phyloP scores from a whole-genome alignment of 2,113 vertebrate species.

The Amia ocellicauda region DNA sequence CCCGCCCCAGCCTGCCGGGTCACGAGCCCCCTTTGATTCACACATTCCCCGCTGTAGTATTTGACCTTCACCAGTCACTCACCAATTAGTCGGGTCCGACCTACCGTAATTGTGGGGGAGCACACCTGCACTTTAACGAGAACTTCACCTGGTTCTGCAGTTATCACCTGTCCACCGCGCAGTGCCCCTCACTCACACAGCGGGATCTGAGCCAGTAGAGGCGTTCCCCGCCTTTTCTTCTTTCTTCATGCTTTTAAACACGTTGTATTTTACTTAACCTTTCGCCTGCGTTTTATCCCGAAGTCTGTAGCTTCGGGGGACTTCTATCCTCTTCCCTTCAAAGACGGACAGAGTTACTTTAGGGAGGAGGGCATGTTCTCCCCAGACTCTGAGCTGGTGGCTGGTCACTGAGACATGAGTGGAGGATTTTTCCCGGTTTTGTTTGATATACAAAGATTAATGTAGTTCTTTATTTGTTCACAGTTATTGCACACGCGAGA shows the following conservation, averaged over 20 bases:
- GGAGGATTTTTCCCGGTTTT: no score
- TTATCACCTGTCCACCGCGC: background rate
- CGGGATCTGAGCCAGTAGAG: conserved; percentile 7
- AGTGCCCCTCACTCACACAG: conserved; percentile 21
- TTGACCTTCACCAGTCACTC: conserved; percentile 34
- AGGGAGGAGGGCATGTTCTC: no score
- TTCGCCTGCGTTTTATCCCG: conserved; percentile 17
- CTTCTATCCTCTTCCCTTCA: background rate
- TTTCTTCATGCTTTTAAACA: conserved; percentile 19
- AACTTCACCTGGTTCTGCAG: conserved; percentile 54
- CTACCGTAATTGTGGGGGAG: conserved; percentile 32
- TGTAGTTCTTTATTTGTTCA: no score
- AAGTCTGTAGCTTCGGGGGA: background rate
- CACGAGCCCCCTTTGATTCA: conserved; percentile 47
- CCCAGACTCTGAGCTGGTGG: no score
- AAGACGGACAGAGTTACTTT: background rate
- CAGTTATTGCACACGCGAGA: no score
- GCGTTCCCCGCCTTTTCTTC: background rate
- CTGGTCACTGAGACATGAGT: no score
- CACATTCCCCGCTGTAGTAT: conserved; percentile 39
- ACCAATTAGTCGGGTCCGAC: conserved; percentile 40
- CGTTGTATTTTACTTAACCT: conserved; percentile 18
- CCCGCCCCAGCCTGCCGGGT: conserved; percentile 19
- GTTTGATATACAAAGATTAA: no score
- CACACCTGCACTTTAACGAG: conserved; percentile 56